These are phyloP conservation scores for Drosophila bifasciata DNA, from an alignment of 1,140 invertebrate species.

Conservation along the genomic window DNA sequence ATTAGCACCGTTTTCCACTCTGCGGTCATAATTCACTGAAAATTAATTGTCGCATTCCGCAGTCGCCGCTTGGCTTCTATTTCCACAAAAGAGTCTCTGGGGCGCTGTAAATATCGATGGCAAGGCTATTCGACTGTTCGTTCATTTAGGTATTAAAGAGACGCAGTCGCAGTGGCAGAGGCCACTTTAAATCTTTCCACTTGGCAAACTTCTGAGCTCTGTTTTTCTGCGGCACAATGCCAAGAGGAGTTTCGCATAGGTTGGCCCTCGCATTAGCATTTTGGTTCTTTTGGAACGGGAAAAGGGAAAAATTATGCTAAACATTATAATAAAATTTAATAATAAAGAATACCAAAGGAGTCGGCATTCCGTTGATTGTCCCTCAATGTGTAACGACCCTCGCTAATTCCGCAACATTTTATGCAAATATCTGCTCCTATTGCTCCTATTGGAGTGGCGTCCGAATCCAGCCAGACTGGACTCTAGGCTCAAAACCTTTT, in stretches of 20 bases:
- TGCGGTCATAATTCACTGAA: slow-evolving; percentile 78
- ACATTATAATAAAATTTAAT: slow-evolving; percentile 79
- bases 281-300: slow-evolving; percentile 3
- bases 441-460: slow-evolving; percentile 31
- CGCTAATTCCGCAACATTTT: slow-evolving; percentile 66
- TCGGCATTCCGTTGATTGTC: slow-evolving; percentile 42
- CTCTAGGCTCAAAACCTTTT: background rate
- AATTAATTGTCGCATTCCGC: slow-evolving; percentile 79
- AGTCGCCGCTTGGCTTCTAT: slow-evolving; percentile 37
- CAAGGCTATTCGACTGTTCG: slow-evolving; percentile 10
- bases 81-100: slow-evolving; percentile 22
- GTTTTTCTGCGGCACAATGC: background rate
- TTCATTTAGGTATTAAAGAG: slow-evolving; percentile 18
- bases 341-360: slow-evolving; percentile 64
- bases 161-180: slow-evolving; percentile 12
- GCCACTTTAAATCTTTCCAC: slow-evolving; percentile 32
- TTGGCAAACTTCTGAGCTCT: slow-evolving; percentile 15
- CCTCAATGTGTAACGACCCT: slow-evolving; percentile 40
- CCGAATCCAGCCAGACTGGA: slow-evolving; percentile 6
- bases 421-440: slow-evolving; percentile 77
- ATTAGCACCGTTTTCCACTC: slow-evolving; percentile 71
- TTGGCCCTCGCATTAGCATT: background rate
- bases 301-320: slow-evolving; percentile 77
- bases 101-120: slow-evolving; percentile 33
- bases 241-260: background rate